Base-by-base conservation (phyloP, 2,113 vertebrate species). In the Plotosus lineatus region DNA sequence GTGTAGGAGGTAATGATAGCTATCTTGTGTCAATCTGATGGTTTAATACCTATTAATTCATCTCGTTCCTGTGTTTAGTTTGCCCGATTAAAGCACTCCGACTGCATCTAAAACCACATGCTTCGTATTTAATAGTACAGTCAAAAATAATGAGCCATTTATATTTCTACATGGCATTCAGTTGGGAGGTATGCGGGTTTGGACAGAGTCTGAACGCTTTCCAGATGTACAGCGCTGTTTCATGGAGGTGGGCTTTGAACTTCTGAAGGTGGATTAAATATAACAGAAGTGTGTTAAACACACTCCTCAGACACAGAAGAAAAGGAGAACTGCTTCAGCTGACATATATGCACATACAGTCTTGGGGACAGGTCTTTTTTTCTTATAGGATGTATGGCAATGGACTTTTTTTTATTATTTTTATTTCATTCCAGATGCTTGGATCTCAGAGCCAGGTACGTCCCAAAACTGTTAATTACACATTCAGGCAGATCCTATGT, bases 371-470 rank as follows among this genome's bases (percentile, higher is more conserved):
- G 2, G 40, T 26, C n/a, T n/a, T 33, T 38, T 21, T 33, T 76
- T 26, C 26, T 51, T 1, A 11, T 9, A 86, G 28, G 58, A 86
- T 83, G 82, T 68, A 83, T 28, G 38, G 51, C 8, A 19, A 23
- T 80, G 26, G 58, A 36, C 1, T 81, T 6, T 51, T 83, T 61
- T 4, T 51, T n/a, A 9, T 81, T 5, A 19, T 83, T 14, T 3
- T 86, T 44, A 63, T 65, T 9, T 55, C 71, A 50, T 78, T 78
- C 51, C 82, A 81, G 14, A 12, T 81, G 58, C 42, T 68, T 40
- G 53, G 55, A 71, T 80, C 77, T 75, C 75, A 78, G 31, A 68
- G 73, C n/a, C 78, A 85, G 75, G 84, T 63, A 44, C 10, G 51
- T 58, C n/a, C 33, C 3, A 26, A 42, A 15, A 1, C 33, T 3